phyloP scores from a whole-genome alignment of 2,797 vertebrate species.

The Poecilia wingei region DNA sequence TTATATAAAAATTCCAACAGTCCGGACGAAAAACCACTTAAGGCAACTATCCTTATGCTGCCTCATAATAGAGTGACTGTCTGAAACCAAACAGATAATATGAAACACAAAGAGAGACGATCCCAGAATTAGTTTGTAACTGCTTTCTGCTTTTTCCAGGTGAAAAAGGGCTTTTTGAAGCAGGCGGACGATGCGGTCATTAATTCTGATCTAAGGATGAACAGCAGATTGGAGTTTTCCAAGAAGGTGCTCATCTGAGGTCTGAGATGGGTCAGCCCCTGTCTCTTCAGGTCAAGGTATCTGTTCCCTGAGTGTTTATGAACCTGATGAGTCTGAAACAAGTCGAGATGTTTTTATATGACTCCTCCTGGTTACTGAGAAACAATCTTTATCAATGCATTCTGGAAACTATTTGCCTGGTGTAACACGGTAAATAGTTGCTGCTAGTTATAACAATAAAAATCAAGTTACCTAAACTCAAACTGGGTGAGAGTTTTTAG shows the following conservation, averaged over 20 bases:
- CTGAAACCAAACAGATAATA: not conserved
- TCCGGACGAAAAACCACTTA: not conserved
- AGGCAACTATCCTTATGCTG: not conserved
- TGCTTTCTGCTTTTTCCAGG: constrained; percentile 4
- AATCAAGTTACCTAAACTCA: not conserved
- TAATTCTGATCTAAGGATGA: not conserved
- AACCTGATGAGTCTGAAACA: not conserved
- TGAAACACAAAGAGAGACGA: not conserved
- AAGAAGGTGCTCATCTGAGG: not conserved
- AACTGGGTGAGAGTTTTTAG: not conserved
- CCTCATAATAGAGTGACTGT: not conserved
- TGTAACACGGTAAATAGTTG: not conserved
- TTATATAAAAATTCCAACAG: not conserved
- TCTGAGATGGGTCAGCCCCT: constrained; percentile 7
- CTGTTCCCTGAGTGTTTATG: not conserved
- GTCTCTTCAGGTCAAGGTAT: constrained; percentile 12
- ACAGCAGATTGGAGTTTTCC: not conserved
- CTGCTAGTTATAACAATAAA: not conserved
- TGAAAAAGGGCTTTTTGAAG: not conserved
- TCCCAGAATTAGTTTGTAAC: not conserved
- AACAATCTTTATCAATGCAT: not conserved
- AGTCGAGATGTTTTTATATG: not conserved
- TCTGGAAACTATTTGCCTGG: not conserved
- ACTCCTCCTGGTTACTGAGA: not conserved
- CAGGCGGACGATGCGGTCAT: not conserved